Evolutionary conservation across 2,797 vertebrate genomes (phyloP).

Genomic region (Micrastur ruficollis): DNA sequence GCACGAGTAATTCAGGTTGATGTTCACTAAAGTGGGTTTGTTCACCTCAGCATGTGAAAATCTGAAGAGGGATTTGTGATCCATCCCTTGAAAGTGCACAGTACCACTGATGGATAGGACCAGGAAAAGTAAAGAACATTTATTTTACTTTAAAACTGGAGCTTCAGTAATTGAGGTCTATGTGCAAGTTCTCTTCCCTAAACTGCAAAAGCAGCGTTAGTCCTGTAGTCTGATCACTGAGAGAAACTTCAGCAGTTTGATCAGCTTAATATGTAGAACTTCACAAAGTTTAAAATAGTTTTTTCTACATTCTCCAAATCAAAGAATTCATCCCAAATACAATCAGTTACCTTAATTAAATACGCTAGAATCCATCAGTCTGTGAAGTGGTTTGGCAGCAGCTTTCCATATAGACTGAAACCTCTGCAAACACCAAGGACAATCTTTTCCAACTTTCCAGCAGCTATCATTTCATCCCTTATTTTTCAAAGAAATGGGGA

Average conservation of each 20-base stretch:
- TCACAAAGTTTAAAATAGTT: background rate
- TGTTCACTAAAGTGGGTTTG: background rate
- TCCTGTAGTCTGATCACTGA: background rate
- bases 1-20: background rate
- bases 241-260: background rate
- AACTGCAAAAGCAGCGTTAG: background rate
- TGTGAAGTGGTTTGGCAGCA: background rate
- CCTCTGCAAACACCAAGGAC: background rate
- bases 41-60: background rate
- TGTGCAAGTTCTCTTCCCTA: background rate
- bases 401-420: background rate
- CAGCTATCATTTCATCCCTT: background rate
- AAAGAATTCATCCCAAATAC: background rate
- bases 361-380: background rate
- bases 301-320: background rate
- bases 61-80: background rate
- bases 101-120: background rate
- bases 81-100: background rate
- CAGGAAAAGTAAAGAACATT: background rate
- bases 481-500: constrained; percentile 5
- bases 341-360: background rate
- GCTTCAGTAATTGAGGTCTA: background rate
- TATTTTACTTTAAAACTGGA: background rate
- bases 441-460: background rate
- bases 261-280: background rate